Percentiles rank a stretch among this genome's conserved stretches.
Conservation (phyloP, 2,113 vertebrate species). For the human (Homo sapiens) region DNA sequence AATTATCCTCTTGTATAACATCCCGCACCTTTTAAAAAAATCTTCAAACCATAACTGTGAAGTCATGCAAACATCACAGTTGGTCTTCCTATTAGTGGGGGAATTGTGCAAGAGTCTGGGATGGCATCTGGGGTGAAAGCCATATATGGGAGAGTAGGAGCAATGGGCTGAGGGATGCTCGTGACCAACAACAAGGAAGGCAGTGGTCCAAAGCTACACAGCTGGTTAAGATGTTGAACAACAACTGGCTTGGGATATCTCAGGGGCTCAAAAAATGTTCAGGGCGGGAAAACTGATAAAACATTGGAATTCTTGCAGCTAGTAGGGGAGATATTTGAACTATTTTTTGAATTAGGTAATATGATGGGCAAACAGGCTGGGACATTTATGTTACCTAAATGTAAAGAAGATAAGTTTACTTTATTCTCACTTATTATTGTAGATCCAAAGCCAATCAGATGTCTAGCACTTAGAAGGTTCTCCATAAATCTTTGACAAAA, state of each 20-base stretch:
- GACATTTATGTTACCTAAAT: background rate
- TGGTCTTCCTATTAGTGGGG: background rate
- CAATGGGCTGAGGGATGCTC: background rate
- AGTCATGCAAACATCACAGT: background rate
- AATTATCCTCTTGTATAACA: background rate
- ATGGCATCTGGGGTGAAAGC: background rate
- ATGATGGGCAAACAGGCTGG: background rate
- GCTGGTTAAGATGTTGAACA: background rate
- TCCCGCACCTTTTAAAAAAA: background rate
- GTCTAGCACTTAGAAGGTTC: background rate
- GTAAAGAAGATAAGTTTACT: background rate
- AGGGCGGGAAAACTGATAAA: background rate
- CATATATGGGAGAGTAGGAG: background rate
- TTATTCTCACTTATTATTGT: background rate
- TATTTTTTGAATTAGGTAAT: constrained; percentile 16
- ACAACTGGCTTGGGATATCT: background rate
- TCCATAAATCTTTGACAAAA: background rate
- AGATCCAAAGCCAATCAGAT: background rate
- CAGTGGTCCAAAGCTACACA: background rate
- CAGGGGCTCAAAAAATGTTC: background rate
- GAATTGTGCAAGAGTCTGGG: background rate
- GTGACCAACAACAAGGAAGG: background rate
- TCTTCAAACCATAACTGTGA: background rate
- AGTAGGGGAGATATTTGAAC: background rate
- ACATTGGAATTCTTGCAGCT: background rate